Evolutionary conservation across 2,113 vertebrate species (phyloP).

Genomic region (Struthio camelus): DNA sequence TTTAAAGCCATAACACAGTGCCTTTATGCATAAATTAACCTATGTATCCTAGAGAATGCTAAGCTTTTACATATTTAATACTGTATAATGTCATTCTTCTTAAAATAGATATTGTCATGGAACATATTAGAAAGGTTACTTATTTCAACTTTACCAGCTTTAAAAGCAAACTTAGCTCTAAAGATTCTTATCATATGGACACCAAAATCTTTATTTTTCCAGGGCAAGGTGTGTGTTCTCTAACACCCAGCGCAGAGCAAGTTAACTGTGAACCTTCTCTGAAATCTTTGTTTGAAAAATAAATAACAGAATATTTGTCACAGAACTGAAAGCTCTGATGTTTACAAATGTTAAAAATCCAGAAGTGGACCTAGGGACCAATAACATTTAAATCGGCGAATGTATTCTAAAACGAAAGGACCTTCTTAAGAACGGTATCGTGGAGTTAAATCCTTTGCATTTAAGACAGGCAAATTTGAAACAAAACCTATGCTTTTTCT

Average conservation of each 20-base stretch:
- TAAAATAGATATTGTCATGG: background rate
- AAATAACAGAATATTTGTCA: background rate
- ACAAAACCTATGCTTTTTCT: conserved; percentile 7
- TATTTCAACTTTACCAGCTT: background rate
- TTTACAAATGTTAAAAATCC: background rate
- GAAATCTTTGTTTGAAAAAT: background rate
- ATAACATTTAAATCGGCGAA: conserved; percentile 15
- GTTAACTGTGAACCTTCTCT: background rate
- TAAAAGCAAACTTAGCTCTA: background rate
- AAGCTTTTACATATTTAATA: background rate
- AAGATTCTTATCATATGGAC: background rate
- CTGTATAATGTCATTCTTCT: background rate
- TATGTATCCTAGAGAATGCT: background rate
- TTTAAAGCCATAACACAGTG: background rate
- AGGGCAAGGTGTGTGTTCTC: background rate
- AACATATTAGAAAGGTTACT: background rate
- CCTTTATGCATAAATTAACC: conserved; percentile 33
- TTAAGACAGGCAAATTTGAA: background rate
- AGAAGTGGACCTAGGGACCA: background rate
- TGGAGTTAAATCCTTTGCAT: conserved; percentile 24
- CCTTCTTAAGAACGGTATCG: background rate
- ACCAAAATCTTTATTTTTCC: background rate
- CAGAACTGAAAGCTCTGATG: background rate
- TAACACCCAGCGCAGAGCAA: background rate
- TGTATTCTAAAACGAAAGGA: too few species aligned